Evolutionary conservation across 2,113 vertebrate genomes (phyloP), one percentile per base, ranked within the genome.

Genomic region (Ptyas mucosa): DNA sequence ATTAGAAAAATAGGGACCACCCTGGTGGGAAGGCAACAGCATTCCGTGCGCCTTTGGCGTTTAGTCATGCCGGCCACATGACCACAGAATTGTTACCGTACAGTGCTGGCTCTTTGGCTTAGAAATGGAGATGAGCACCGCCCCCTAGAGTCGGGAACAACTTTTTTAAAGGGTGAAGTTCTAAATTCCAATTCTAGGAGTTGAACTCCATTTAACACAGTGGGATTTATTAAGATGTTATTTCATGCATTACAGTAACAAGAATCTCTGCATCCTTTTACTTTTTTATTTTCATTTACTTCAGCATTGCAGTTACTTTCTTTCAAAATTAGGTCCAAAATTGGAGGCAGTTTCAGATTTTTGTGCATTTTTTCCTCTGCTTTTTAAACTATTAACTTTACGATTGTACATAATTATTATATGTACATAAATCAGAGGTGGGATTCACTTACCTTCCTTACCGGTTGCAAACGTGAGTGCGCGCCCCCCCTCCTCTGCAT

Each of bases 301-400:
- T 0, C 29, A 91, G 93, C 91, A 89, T 75, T 92, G 88, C 88
- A 94, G 43, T 94, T 92, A 93, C 92, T 95, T 96, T 94, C 53
- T 2, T 14, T 39, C 90, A 89, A 93, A 90, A 7, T 1, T n/a
- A 0, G 54, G 24, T 34, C 57, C n/a, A n/a, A n/a, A n/a, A n/a
- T 29, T 89, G 49, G 3, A 10, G 14, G 39, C 1, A 4, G 61
- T 5, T 54, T 92, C 1, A 46, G 24, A 2, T 3, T 49, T 88
- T 49, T 26, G 20, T 49, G n/a, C 29, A 5, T 92, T 53, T 89
- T 85, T 57, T 9, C 46, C 23, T 21, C 21, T 61, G 51, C 4
- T 69, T 39, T 39, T 86, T 85, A 39, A 34, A 57, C 2, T 49
- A 23, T 18, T 53, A 85, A 20, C 49, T 81, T 12, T 89, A 54